phyloP scores from a whole-genome alignment of 2,888 invertebrate genomes.

The Spialia ferax region DNA sequence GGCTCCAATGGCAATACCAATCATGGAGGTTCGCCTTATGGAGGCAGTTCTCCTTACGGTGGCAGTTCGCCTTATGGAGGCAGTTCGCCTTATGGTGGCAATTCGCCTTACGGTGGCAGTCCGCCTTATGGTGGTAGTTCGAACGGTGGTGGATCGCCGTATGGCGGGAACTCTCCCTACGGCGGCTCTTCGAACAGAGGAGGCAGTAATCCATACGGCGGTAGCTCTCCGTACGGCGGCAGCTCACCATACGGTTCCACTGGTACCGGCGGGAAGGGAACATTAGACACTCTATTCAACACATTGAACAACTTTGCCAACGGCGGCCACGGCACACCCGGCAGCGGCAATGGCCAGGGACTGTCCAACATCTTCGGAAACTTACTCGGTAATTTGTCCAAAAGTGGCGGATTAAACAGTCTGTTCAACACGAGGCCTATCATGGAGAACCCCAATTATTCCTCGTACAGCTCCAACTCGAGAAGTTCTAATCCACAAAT shows the following conservation, averaged over 20 bases:
- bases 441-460: conserved; percentile 77
- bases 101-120: conserved; percentile 52
- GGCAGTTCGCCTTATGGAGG: conserved; percentile 53
- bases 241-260: conserved; percentile 49
- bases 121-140: conserved; percentile 51
- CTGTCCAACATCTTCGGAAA: conserved; percentile 74
- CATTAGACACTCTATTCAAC: conserved; percentile 45
- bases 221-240: conserved; percentile 50
- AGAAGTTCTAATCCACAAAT: conserved; percentile 72
- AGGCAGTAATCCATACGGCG: conserved; percentile 52
- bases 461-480: conserved; percentile 69
- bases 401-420: conserved; percentile 65
- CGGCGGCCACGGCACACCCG: conserved; percentile 47
- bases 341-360: conserved; percentile 49
- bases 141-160: conserved; percentile 50
- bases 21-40: conserved; percentile 43
- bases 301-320: conserved; percentile 47
- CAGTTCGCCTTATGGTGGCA: conserved; percentile 51
- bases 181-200: conserved; percentile 55
- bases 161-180: conserved; percentile 54
- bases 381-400: conserved; percentile 71
- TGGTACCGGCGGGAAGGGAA: conserved; percentile 45
- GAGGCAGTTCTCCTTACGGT: conserved; percentile 54
- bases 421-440: conserved; percentile 79
- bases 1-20: conserved; percentile 43